Conservation (phyloP, 2,888 invertebrate species). For the Hirtodrosophila trivittata region DNA sequence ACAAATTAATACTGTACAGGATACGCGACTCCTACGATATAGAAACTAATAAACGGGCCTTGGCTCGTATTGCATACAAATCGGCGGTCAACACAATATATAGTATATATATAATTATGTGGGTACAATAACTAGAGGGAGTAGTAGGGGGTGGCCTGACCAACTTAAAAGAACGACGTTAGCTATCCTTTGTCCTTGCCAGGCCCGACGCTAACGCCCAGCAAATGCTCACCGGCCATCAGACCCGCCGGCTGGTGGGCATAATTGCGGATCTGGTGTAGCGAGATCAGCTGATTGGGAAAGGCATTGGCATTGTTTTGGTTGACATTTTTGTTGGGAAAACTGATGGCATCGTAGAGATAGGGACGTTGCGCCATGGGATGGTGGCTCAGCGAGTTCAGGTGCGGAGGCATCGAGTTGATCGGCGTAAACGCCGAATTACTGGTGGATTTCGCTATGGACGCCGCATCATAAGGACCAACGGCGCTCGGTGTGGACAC, state of each 20-base stretch:
- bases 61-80: slow-evolving; percentile 47
- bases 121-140: slow-evolving; percentile 20
- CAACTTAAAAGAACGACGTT: slow-evolving; percentile 81
- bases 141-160: slow-evolving; percentile 16
- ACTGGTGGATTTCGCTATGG: slow-evolving; percentile 86
- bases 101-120: slow-evolving; percentile 15
- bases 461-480: slow-evolving; percentile 85
- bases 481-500: slow-evolving; percentile 82
- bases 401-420: slow-evolving; percentile 91
- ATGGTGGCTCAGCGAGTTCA: slow-evolving; percentile 88
- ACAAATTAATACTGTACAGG: slow-evolving; percentile 76
- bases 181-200: slow-evolving; percentile 84
- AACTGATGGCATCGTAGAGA: slow-evolving; percentile 96
- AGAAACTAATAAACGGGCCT: slow-evolving; percentile 43
- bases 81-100: slow-evolving; percentile 55
- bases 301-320: slow-evolving; percentile 88
- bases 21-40: slow-evolving; percentile 36
- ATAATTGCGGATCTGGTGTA: slow-evolving; percentile 98
- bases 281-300: slow-evolving; percentile 96
- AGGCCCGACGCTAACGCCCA: slow-evolving; percentile 84
- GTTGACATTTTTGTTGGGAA: slow-evolving; percentile 89
- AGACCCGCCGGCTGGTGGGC: slow-evolving; percentile 93
- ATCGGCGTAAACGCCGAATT: slow-evolving; percentile 97
- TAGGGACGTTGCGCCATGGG: slow-evolving; percentile 91
- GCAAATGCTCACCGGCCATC: slow-evolving; percentile 88